Evolutionary conservation across 2,888 invertebrate species (phyloP).

Genomic region (Gandaritis pyraliata): DNA sequence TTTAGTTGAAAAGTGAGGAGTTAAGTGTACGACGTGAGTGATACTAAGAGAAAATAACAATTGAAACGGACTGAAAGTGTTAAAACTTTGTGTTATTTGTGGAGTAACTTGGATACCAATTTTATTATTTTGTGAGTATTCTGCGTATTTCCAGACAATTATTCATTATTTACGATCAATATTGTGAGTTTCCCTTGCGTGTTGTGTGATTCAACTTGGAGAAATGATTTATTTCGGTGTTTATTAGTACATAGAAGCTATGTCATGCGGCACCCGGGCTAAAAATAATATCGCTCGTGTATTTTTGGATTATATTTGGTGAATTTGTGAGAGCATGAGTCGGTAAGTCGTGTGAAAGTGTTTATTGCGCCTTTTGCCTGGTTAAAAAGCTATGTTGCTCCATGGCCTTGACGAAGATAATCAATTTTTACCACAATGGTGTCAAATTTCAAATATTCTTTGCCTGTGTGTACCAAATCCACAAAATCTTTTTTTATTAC

Average conservation of each 20-base stretch:
- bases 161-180: conserved; percentile 64
- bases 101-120: conserved; percentile 69
- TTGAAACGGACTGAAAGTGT: conserved; percentile 42
- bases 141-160: conserved; percentile 55
- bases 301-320: conserved; percentile 79
- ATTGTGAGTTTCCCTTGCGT: conserved; percentile 51
- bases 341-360: conserved; percentile 76
- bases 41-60: conserved; percentile 44
- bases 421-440: conserved; percentile 38
- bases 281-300: conserved; percentile 74
- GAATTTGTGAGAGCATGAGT: conserved; percentile 70
- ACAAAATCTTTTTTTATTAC: conserved; percentile 3
- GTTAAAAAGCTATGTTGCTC: conserved; percentile 47
- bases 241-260: conserved; percentile 52
- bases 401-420: conserved; percentile 61
- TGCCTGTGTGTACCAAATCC: conserved; percentile 5
- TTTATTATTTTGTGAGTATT: conserved; percentile 75
- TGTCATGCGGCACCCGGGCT: conserved; percentile 72
- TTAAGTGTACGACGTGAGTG: conserved; percentile 67
- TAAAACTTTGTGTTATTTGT: conserved; percentile 50
- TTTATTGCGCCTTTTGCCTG: conserved; percentile 57
- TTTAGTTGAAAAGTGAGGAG: conserved; percentile 62
- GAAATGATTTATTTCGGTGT: conserved; percentile 60
- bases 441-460: conserved; percentile 37
- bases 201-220: conserved; percentile 57